Percentiles rank a stretch among this genome's conserved stretches.
Evolutionary conservation across 2,888 invertebrate species (phyloP).

Genomic region (Opisthograptis luteolata): DNA sequence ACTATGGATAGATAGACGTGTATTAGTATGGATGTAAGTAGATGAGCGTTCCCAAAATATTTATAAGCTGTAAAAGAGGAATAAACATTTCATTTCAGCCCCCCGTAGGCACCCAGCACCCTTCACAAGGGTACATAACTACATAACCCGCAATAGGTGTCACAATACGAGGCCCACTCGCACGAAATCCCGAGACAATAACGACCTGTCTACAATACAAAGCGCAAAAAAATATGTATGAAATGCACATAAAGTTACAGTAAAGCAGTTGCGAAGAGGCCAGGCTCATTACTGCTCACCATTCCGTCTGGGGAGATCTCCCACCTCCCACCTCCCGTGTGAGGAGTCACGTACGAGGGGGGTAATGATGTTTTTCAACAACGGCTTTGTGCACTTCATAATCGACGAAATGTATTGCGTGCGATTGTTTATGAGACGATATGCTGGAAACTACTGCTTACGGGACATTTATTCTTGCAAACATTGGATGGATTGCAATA

Average conservation of each 20-base stretch:
- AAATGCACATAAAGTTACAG: slow-evolving; percentile 43
- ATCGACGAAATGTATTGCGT: slow-evolving; percentile 33
- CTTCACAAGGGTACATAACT: too few species aligned
- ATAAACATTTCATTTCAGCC: slow-evolving; percentile 11
- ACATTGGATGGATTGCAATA: too few species aligned
- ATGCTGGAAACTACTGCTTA: too few species aligned
- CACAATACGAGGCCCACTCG: slow-evolving; percentile 14
- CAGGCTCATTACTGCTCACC: slow-evolving; percentile 38
- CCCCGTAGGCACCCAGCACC: background rate
- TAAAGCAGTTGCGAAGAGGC: slow-evolving; percentile 38
- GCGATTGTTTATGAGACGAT: slow-evolving; percentile 23
- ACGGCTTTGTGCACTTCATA: slow-evolving; percentile 40
- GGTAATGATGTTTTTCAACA: slow-evolving; percentile 43
- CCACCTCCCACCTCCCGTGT: slow-evolving; percentile 13
- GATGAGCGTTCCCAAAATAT: background rate
- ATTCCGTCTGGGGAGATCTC: slow-evolving; percentile 38
- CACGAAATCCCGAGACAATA: slow-evolving; percentile 27
- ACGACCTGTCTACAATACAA: slow-evolving; percentile 34
- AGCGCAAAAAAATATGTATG: slow-evolving; percentile 38
- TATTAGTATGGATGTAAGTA: too few species aligned
- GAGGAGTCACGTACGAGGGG: slow-evolving; percentile 37
- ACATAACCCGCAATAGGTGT: slow-evolving; percentile 19
- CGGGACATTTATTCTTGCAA: too few species aligned
- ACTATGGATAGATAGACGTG: too few species aligned
- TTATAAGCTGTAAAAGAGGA: slow-evolving; percentile 6